A percentile compares a stretch with the other conserved stretches of the same genome.
These are phyloP conservation scores for Panopea generosa DNA, from an alignment of 2,888 invertebrate species.

Conservation along the genomic window DNA sequence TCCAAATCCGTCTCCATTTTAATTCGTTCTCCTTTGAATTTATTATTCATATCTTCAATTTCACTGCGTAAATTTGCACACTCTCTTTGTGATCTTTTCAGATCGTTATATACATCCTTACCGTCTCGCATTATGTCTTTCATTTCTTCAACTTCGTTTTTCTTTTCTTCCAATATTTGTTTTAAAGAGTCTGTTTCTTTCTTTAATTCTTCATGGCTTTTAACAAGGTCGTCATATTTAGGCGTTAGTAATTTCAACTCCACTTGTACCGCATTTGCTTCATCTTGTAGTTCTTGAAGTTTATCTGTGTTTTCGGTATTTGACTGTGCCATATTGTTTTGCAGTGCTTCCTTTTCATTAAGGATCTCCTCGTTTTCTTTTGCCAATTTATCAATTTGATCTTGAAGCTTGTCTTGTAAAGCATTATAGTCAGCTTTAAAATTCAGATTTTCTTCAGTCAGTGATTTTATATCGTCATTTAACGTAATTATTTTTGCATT, in stretches of 20 bases:
- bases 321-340: conserved; percentile 34
- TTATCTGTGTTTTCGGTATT: conserved; percentile 17
- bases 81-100: conserved; percentile 49
- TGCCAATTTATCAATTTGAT: conserved; percentile 28
- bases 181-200: conserved; percentile 23
- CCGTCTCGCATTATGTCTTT: conserved; percentile 46
- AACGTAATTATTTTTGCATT: conserved; percentile 43
- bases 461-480: conserved; percentile 48
- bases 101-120: conserved; percentile 58
- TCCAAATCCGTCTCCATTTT: conserved; percentile 58
- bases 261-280: conserved; percentile 44
- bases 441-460: conserved; percentile 54
- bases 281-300: conserved; percentile 51
- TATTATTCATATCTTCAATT: conserved; percentile 39
- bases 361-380: conserved; percentile 35
- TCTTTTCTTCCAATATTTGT: conserved; percentile 30
- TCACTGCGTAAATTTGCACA: conserved; percentile 41
- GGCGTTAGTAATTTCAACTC: conserved; percentile 54
- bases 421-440: conserved; percentile 36
- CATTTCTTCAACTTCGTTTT: conserved; percentile 37
- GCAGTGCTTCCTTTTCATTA: conserved; percentile 36
- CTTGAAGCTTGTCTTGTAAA: conserved; percentile 46
- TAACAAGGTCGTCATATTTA: conserved; percentile 43
- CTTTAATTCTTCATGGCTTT: conserved; percentile 35
- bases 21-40: conserved; percentile 39